phyloP scores from a whole-genome alignment of 2,113 vertebrate species.

The Pionites leucogaster region DNA sequence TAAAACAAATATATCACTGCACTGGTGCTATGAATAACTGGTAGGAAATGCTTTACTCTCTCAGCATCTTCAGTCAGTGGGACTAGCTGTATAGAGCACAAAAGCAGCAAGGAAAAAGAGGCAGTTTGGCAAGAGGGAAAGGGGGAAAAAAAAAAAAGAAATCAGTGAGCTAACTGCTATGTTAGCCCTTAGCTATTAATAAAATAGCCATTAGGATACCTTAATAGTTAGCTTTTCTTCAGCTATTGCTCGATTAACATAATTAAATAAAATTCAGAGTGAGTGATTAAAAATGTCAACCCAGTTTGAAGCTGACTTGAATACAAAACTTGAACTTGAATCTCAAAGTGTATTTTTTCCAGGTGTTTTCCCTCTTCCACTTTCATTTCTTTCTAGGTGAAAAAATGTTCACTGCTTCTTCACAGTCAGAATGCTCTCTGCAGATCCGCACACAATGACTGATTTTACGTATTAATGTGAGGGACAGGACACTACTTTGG shows the following conservation, averaged over 20 bases:
- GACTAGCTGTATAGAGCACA: neutral
- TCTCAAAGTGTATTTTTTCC: neutral
- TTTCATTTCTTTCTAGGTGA: neutral
- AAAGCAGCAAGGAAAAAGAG: neutral
- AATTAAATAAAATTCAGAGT: slow-evolving; percentile 15
- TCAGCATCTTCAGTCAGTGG: neutral
- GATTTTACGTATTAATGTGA: neutral
- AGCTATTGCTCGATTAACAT: slow-evolving; percentile 18
- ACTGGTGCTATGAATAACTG: neutral
- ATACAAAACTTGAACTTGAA: neutral
- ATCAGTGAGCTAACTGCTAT: neutral
- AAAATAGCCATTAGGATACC: neutral
- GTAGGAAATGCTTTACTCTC: neutral
- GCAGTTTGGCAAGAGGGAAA: neutral
- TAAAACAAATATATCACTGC: slow-evolving; percentile 21
- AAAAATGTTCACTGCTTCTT: neutral
- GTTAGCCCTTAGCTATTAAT: neutral
- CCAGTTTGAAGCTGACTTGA: neutral
- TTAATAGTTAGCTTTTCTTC: neutral
- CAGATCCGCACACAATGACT: neutral
- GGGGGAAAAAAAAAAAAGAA: neutral
- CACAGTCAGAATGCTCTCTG: neutral
- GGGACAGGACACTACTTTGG: neutral
- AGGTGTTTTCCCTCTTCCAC: neutral
- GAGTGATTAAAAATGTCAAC: neutral